Evolutionary conservation across 2,888 invertebrate genomes (phyloP).

Genomic region (Keiferia lycopersicella): DNA sequence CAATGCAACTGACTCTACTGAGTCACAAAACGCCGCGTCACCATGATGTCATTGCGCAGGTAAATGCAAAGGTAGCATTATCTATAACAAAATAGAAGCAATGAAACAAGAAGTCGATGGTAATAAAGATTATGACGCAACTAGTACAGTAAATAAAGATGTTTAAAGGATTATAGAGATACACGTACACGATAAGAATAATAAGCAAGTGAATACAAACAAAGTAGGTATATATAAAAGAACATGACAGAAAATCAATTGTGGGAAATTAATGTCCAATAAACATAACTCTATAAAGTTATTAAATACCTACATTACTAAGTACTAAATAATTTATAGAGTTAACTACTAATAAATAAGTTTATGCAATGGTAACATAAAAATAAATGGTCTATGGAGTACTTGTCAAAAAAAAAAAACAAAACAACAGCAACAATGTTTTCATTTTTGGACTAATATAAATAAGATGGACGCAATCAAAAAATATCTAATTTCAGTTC

Average conservation of each 20-base stretch:
- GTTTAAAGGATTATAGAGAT: conserved; percentile 9
- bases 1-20: conserved; percentile 40
- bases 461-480: no score
- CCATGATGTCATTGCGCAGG: conserved; percentile 46
- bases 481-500: neutral
- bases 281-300: no score
- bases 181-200: neutral
- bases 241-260: neutral
- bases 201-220: neutral
- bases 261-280: no score
- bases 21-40: conserved; percentile 46
- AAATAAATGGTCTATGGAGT: neutral
- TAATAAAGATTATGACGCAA: conserved; percentile 2
- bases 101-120: conserved; percentile 8
- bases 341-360: neutral
- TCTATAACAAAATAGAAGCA: neutral
- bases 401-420: neutral
- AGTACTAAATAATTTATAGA: neutral
- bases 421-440: neutral
- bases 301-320: no score
- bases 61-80: conserved; percentile 8
- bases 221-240: no score
- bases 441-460: no score
- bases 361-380: neutral
- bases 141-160: neutral